Evolutionary conservation across 2,113 vertebrate species (phyloP).

Genomic region (Sinocyclocheilus anshuiensis): DNA sequence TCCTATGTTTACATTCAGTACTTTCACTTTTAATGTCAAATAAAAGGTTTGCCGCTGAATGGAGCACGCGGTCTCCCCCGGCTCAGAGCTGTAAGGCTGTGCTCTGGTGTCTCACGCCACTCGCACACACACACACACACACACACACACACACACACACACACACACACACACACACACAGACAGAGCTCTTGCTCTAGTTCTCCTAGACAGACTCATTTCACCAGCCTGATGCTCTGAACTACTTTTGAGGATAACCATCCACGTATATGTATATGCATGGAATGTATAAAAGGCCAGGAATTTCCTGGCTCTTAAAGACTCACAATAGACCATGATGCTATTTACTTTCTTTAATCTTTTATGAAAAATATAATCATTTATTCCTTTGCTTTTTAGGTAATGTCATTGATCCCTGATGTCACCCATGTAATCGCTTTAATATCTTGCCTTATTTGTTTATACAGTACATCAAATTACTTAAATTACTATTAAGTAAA

Average conservation of each 20-base stretch:
- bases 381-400: not conserved
- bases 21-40: too few relatives aligned
- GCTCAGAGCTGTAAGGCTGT: too few relatives aligned
- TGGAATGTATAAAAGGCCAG: not conserved
- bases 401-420: too few relatives aligned
- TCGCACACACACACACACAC: too few relatives aligned
- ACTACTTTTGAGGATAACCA: slow-evolving; percentile 34
- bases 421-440: not conserved
- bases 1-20: too few relatives aligned
- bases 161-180: too few relatives aligned
- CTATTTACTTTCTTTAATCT: not conserved
- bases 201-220: slow-evolving; percentile 38
- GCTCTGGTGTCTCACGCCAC: too few relatives aligned
- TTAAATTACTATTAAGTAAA: not conserved
- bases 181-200: too few relatives aligned
- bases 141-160: too few relatives aligned
- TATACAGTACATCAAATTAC: not conserved
- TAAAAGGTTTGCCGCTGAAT: slow-evolving; percentile 65
- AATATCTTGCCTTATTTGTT: not conserved
- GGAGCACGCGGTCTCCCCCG: slow-evolving; percentile 66
- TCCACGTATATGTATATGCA: slow-evolving; percentile 45
- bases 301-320: not conserved
- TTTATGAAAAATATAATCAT: not conserved
- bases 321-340: not conserved
- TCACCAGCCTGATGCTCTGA: slow-evolving; percentile 41